Base-by-base conservation (phyloP, 2,888 invertebrate genomes). In the Peribatodes rhomboidaria region DNA sequence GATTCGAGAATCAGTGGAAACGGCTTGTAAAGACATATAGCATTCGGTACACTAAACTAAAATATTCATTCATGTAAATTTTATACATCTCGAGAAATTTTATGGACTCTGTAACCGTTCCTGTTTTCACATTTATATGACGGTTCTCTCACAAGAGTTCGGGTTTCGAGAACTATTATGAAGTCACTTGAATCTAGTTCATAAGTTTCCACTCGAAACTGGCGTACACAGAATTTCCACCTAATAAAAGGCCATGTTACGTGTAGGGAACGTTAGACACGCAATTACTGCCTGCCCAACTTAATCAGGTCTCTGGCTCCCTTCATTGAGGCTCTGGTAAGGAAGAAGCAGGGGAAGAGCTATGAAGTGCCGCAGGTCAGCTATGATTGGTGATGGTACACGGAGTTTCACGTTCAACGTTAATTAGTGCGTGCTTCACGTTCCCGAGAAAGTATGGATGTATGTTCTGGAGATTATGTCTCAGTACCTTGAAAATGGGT, bases 201-300 rank as follows among this genome's bases (percentile, higher is more conserved):
- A 87, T 88, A 90, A 89, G 83, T 88, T 82, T 78, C 77, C 77
- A 80, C 80, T 76, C 77, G 78, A 83, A 85, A 83, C 85, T 86
- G 81, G 85, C 86, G 85, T 90, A 88, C 85, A 88, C 86, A 90
- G 89, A 89, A 90, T 92, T 93, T 90, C 90, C 90, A 92, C 92
- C 90, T 92, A 92, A 92, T 93, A 92, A 92, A 92, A 92, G 91
- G 82, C 88, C 88, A 78, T 84, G 88, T 90, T 91, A 92, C 90
- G 90, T 88, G 90, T 85, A 89, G 88, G 86, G 87, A 87, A 84
- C 89, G 88, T 91, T 89, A 90, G 88, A 90, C 90, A 90, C 86
- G 90, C 91, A 90, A 91, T 92, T 92, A 92, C 80, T 75, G 81
- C 74, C 80, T 81, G 77, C 68, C 92, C 89, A 90, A 79, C 77